These are phyloP conservation scores for Mantis religiosa DNA, from an alignment of 2,888 invertebrate genomes.

Conservation along the genomic window DNA sequence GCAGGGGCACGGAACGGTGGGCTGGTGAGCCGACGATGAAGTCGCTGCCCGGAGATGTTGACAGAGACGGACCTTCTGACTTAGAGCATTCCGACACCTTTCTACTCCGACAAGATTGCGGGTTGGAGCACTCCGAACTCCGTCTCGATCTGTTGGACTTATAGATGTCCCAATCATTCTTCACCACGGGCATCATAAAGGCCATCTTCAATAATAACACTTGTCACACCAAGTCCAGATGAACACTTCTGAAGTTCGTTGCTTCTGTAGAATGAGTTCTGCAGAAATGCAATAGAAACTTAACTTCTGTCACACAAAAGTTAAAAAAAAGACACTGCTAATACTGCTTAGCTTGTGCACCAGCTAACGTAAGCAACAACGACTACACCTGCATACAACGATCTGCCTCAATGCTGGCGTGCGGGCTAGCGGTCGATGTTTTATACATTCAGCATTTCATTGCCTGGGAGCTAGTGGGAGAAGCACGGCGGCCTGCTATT, in stretches of 20 bases:
- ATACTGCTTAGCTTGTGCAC: neutral
- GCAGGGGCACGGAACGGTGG: slow-evolving; percentile 31
- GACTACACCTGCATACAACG: neutral
- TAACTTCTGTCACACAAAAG: neutral
- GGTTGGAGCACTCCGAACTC: slow-evolving; percentile 68
- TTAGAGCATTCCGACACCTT: slow-evolving; percentile 69
- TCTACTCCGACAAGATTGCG: slow-evolving; percentile 58
- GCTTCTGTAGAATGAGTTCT: neutral
- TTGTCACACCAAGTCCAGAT: neutral
- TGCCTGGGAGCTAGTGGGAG: neutral
- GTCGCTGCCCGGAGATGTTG: slow-evolving; percentile 61
- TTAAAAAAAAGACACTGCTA: neutral
- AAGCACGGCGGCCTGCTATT: neutral
- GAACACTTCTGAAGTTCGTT: neutral
- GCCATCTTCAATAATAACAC: slow-evolving; percentile 60
- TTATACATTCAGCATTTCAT: neutral
- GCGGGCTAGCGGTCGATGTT: neutral
- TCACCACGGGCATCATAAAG: slow-evolving; percentile 93
- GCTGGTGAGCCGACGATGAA: slow-evolving; percentile 49
- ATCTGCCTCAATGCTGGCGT: neutral
- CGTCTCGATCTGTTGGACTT: slow-evolving; percentile 74
- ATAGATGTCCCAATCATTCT: slow-evolving; percentile 91
- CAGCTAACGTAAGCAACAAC: neutral
- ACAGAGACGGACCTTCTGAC: slow-evolving; percentile 67
- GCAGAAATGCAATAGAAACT: neutral